Conservation (phyloP, 1,140 invertebrate species). For the Holotrichia oblita region DNA sequence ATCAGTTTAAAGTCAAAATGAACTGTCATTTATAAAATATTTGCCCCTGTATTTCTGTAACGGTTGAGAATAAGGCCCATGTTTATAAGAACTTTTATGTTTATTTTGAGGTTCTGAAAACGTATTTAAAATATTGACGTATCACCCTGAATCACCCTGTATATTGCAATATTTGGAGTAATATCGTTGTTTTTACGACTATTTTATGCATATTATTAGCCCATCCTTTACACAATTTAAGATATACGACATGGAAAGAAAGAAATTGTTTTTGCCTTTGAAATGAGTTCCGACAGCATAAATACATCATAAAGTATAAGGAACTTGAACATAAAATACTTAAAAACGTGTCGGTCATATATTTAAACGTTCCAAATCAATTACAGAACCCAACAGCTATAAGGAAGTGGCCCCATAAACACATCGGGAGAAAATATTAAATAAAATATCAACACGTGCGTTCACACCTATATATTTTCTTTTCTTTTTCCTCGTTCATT, state of each 20-base stretch:
- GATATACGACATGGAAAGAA: background rate
- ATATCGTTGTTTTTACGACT: too few relatives aligned
- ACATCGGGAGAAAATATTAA: conserved; percentile 27
- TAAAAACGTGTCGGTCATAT: conserved; percentile 18
- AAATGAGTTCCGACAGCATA: background rate
- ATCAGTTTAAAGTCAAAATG: too few relatives aligned
- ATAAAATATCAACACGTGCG: conserved; percentile 31
- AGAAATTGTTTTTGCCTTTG: background rate
- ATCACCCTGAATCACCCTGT: too few relatives aligned
- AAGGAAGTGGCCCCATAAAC: conserved; percentile 34
- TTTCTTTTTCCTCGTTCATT: conserved; percentile 11
- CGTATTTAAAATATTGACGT: too few relatives aligned
- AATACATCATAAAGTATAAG: conserved; percentile 17
- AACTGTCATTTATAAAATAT: too few relatives aligned
- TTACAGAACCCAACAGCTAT: conserved; percentile 13
- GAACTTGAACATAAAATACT: conserved; percentile 11
- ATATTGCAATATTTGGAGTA: too few relatives aligned
- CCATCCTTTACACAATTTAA: too few relatives aligned
- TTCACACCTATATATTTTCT: conserved; percentile 14
- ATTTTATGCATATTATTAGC: too few relatives aligned
- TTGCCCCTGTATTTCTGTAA: too few relatives aligned
- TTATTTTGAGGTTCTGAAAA: too few relatives aligned
- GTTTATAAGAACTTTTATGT: too few relatives aligned
- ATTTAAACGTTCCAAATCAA: conserved; percentile 23
- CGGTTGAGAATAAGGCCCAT: too few relatives aligned